These are phyloP conservation scores for Macaria liturata DNA, from an alignment of 2,888 invertebrate genomes.

Conservation along the genomic window DNA sequence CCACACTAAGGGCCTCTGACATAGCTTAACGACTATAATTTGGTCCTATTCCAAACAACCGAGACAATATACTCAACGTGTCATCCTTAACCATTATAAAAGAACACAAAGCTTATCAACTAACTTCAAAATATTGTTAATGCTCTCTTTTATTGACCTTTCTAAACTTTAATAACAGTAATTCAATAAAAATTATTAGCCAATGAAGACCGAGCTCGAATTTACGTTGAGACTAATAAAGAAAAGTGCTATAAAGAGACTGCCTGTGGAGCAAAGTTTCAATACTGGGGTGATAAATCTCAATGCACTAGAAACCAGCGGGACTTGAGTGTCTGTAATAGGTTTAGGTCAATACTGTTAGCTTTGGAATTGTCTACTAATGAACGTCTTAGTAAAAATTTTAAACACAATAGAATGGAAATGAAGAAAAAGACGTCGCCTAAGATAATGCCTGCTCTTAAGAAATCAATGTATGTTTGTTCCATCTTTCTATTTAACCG, in stretches of 20 bases:
- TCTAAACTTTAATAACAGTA: conserved; percentile 9
- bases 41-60: no score
- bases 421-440: no score
- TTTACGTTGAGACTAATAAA: conserved; percentile 43
- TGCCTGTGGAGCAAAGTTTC: conserved; percentile 48
- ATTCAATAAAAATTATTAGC: conserved; percentile 12
- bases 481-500: no score
- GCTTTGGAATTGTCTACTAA: conserved; percentile 39
- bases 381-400: conserved; percentile 46
- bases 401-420: no score
- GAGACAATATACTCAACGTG: no score
- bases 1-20: no score
- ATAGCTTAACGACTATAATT: no score
- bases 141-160: conserved; percentile 4
- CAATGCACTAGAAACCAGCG: conserved; percentile 52
- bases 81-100: no score
- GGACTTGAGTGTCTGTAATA: conserved; percentile 39
- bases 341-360: conserved; percentile 48
- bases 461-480: no score
- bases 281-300: conserved; percentile 52
- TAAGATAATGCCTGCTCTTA: no score
- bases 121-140: not conserved
- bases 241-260: conserved; percentile 40
- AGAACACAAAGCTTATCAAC: no score
- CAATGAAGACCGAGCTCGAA: conserved; percentile 20